Evolutionary conservation across 2,797 vertebrate species (phyloP), one percentile per base, ranked within the genome.

Genomic region (Amblyraja radiata): DNA sequence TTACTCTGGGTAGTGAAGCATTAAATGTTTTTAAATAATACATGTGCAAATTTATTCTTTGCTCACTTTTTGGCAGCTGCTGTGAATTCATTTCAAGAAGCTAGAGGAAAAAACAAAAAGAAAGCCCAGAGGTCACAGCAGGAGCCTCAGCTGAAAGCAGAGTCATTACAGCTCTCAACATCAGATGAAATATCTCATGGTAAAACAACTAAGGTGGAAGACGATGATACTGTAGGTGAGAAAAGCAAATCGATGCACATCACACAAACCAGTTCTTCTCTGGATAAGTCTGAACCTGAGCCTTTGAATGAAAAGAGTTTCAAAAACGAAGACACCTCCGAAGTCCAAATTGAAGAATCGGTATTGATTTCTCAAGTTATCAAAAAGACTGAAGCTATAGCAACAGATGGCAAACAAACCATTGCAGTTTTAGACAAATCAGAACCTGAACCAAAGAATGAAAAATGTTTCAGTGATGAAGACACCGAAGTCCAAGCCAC

Each of bases 41-140:
- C 5, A 88, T 21, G 7, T 68, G 16, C 0, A 86, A 63, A 28
- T 25, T 21, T 91, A 46, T 76, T 94, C 28, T 93, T 14, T 93
- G 90, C 71, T 94, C 0, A 71, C 93, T 76, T 28, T 90, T 14
- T 93, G 94, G 32, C 76, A 97, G 97, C 96, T 95, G 96, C 96
- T 93, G 95, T 97, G 74, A 95, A 96, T 94, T 95, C 95, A 93
- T 97, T 97, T 94, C 96, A 97, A 95, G 95, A 97, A 78, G 95
- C 94, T 90, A 97, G 96, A 95, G 95, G 94, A 90, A 95, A 93
- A 93, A 65, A 94, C 93, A 74, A 92, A 92, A 13, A 23, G 46
- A 6, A 54, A 54, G 46, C 46, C 11, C 90, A 92, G 25, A 28
- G 13, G 1, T 76, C 32, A 4, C 14, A 5, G 5, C 46, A 6